phyloP scores from a whole-genome alignment of 2,797 vertebrate genomes.

The Luscinia luscinia region DNA sequence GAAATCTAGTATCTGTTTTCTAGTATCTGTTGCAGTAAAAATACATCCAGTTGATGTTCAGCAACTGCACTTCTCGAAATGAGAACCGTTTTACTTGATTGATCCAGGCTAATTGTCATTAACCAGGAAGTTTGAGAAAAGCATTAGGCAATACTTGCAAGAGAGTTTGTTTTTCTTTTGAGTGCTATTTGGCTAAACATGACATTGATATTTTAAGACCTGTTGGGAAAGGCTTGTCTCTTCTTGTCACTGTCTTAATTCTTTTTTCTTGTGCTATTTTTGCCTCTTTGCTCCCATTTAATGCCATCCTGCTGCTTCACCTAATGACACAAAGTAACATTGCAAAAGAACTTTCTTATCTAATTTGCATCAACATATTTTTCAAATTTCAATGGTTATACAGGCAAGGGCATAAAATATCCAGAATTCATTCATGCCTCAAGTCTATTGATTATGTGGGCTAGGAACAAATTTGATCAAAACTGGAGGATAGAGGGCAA shows the following conservation, averaged over 20 bases:
- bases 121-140: background rate
- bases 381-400: background rate
- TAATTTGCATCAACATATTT: background rate
- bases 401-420: background rate
- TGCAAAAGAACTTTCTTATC: background rate
- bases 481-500: background rate
- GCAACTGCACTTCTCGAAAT: background rate
- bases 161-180: background rate
- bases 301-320: background rate
- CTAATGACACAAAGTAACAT: background rate
- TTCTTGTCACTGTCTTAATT: background rate
- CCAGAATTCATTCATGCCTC: background rate
- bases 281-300: constrained; percentile 11
- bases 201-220: background rate
- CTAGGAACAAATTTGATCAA: background rate
- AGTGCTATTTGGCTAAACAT: background rate
- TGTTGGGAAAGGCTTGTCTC: background rate
- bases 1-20: background rate
- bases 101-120: background rate
- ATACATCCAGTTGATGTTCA: background rate
- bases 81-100: background rate
- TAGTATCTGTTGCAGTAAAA: background rate
- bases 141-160: background rate
- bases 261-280: constrained; percentile 17
- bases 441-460: background rate